These are phyloP conservation scores for Acromyrmex echinatior DNA, from an alignment of 1,140 invertebrate genomes.

Conservation along the genomic window DNA sequence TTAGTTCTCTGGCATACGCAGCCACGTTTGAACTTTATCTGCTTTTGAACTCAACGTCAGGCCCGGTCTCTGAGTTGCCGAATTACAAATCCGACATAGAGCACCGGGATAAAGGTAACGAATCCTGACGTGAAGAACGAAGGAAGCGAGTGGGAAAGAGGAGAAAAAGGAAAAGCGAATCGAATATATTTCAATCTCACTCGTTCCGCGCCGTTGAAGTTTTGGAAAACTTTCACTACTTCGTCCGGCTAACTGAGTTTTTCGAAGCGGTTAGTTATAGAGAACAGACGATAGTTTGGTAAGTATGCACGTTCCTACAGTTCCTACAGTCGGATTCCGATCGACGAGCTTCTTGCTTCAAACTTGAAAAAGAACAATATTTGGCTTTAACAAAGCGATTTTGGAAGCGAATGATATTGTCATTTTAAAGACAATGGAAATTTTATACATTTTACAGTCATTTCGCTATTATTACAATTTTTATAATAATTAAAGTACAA, in stretches of 20 bases:
- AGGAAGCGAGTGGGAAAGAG: not conserved
- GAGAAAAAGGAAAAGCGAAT: slow-evolving; percentile 12
- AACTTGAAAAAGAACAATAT: slow-evolving; percentile 56
- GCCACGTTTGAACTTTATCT: slow-evolving; percentile 72
- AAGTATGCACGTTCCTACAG: slow-evolving; percentile 51
- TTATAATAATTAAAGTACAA: not conserved
- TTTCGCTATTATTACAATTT: not conserved
- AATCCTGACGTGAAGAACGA: slow-evolving; percentile 36
- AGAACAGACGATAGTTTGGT: slow-evolving; percentile 57
- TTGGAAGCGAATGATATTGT: slow-evolving; percentile 11
- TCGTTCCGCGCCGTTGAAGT: slow-evolving; percentile 55
- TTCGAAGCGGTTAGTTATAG: slow-evolving; percentile 62
- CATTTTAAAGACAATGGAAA: not conserved
- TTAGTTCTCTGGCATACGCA: slow-evolving; percentile 48
- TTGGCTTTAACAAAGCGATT: slow-evolving; percentile 69
- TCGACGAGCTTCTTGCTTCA: slow-evolving; percentile 28
- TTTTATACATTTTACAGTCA: not conserved
- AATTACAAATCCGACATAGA: slow-evolving; percentile 75
- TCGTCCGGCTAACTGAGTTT: slow-evolving; percentile 73
- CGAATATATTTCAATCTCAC: slow-evolving; percentile 74
- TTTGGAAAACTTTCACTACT: slow-evolving; percentile 72
- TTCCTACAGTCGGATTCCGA: slow-evolving; percentile 31
- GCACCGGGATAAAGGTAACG: slow-evolving; percentile 60
- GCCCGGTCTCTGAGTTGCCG: slow-evolving; percentile 40
- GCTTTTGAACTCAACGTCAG: slow-evolving; percentile 69